Evolutionary conservation across 2,113 vertebrate genomes (phyloP).

Genomic region (Castor canadensis): DNA sequence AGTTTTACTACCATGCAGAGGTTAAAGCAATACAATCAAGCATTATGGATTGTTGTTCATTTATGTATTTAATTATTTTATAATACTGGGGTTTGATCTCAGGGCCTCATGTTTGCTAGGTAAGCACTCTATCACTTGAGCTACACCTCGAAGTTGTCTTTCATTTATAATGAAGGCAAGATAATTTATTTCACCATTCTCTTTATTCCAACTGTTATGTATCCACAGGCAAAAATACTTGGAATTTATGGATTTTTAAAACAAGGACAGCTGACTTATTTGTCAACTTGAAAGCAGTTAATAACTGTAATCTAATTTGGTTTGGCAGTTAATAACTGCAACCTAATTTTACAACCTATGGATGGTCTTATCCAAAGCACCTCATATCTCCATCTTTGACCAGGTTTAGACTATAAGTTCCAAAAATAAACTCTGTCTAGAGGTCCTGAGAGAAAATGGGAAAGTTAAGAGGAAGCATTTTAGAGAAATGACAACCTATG

Average conservation of each 20-base stretch:
- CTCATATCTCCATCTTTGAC: not conserved
- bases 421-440: not conserved
- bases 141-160: no score
- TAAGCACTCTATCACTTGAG: no score
- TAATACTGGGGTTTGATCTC: no score
- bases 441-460: not conserved
- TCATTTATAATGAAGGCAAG: not conserved
- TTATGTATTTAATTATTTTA: not conserved
- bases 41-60: not conserved
- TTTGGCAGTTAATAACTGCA: not conserved
- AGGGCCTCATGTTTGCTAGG: no score
- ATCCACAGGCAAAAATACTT: not conserved
- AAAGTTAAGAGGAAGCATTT: constrained; percentile 1
- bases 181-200: not conserved
- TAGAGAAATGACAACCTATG: not conserved
- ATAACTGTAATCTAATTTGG: not conserved
- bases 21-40: not conserved
- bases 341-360: not conserved
- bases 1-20: not conserved
- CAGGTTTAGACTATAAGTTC: not conserved
- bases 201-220: not conserved
- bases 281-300: not conserved
- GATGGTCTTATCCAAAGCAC: not conserved
- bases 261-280: not conserved
- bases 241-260: not conserved